Conservation (phyloP, 2,113 vertebrate species). For the Antechinus stuartii region DNA sequence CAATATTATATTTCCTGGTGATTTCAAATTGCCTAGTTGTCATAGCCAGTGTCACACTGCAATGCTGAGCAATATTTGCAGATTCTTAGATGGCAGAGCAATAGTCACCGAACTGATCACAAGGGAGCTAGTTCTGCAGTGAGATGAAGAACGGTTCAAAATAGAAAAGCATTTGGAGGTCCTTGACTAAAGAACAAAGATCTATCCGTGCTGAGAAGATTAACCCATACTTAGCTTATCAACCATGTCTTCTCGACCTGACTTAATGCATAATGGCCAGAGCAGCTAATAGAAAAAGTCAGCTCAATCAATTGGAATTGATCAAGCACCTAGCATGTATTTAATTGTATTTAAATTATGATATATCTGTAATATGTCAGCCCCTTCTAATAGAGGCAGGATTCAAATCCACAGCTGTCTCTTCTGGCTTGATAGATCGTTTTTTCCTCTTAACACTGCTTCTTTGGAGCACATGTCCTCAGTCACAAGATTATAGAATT, state of each 20-base stretch:
- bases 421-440: background rate
- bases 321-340: background rate
- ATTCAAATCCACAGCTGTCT: background rate
- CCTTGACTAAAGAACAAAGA: background rate
- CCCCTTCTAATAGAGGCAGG: background rate
- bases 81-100: background rate
- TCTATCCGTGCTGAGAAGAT: background rate
- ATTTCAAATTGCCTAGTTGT: slow-evolving; percentile 28
- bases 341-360: background rate
- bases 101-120: background rate
- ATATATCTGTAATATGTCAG: background rate
- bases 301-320: background rate
- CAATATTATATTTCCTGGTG: background rate
- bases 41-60: background rate
- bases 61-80: background rate
- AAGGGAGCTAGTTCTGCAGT: background rate
- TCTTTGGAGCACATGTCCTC: background rate
- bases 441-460: background rate
- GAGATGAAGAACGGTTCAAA: background rate
- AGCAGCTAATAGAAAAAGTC: background rate
- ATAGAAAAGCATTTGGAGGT: background rate
- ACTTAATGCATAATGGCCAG: background rate
- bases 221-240: background rate
- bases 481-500: background rate
- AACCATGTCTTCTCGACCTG: background rate